Conservation (phyloP, 1,140 invertebrate genomes). For the Bombus sibiricus region DNA sequence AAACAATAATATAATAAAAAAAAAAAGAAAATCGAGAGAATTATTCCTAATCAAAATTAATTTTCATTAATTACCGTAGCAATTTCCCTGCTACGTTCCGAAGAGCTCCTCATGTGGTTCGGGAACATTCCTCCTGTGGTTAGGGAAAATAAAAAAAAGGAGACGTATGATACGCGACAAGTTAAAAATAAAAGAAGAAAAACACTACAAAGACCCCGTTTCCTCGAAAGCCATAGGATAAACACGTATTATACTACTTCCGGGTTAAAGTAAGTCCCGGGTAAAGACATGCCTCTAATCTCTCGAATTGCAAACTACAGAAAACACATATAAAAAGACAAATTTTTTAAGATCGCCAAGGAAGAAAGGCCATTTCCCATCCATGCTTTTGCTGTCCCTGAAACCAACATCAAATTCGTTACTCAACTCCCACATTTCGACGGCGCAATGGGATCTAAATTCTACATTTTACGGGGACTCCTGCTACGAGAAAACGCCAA, state of each 20-base stretch:
- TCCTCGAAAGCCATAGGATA: background rate
- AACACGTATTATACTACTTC: slow-evolving; percentile 22
- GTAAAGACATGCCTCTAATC: too few species aligned
- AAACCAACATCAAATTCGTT: background rate
- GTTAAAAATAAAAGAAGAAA: background rate
- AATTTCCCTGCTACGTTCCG: background rate
- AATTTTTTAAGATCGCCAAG: background rate
- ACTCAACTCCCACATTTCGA: too few species aligned
- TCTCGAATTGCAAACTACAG: background rate
- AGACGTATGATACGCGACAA: background rate
- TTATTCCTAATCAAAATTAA: background rate
- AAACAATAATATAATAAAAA: background rate
- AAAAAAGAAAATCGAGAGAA: background rate
- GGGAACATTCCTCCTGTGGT: background rate
- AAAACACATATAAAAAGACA: background rate
- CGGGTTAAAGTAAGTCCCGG: background rate
- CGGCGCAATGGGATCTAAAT: slow-evolving; percentile 2
- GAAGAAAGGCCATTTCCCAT: background rate
- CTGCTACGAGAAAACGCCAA: background rate
- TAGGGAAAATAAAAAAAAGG: background rate
- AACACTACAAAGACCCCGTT: background rate
- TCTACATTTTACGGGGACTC: background rate
- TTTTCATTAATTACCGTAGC: background rate
- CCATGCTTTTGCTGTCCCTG: background rate
- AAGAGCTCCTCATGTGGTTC: background rate